phyloP scores from a whole-genome alignment of 1,140 invertebrate species.

The Hestina assimilis region DNA sequence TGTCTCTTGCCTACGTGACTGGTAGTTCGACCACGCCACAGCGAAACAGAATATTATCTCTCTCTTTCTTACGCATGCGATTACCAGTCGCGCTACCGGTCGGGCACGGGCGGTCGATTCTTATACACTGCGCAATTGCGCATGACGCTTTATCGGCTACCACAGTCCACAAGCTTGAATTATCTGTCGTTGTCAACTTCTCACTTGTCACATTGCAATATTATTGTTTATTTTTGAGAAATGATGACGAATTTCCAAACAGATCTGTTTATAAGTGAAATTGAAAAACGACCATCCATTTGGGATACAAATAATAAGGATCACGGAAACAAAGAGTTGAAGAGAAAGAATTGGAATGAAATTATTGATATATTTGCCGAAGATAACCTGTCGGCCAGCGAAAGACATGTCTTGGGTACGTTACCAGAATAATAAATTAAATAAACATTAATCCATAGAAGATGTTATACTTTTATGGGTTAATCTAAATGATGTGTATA shows the following conservation, averaged over 20 bases:
- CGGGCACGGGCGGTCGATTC: too few relatives aligned
- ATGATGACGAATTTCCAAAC: constrained; percentile 1
- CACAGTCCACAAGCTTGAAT: neutral
- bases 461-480: too few relatives aligned
- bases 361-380: constrained; percentile 10
- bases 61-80: neutral
- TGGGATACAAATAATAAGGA: constrained; percentile 1
- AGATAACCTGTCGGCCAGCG: constrained; percentile 6
- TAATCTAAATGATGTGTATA: too few relatives aligned
- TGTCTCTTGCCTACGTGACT: neutral
- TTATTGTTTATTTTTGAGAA: neutral
- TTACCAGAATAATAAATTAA: neutral
- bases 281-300: constrained; percentile 12
- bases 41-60: neutral
- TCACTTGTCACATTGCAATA: too few relatives aligned
- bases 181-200: constrained; percentile 1
- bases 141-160: neutral
- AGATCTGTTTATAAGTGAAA: constrained; percentile 5
- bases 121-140: neutral
- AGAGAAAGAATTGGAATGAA: constrained; percentile 13
- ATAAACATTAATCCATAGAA: too few relatives aligned
- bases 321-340: neutral
- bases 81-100: constrained; percentile 5
- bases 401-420: constrained; percentile 11
- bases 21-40: constrained; percentile 8